phyloP scores from a whole-genome alignment of 2,113 vertebrate species.

The Ciconia boyciana region DNA sequence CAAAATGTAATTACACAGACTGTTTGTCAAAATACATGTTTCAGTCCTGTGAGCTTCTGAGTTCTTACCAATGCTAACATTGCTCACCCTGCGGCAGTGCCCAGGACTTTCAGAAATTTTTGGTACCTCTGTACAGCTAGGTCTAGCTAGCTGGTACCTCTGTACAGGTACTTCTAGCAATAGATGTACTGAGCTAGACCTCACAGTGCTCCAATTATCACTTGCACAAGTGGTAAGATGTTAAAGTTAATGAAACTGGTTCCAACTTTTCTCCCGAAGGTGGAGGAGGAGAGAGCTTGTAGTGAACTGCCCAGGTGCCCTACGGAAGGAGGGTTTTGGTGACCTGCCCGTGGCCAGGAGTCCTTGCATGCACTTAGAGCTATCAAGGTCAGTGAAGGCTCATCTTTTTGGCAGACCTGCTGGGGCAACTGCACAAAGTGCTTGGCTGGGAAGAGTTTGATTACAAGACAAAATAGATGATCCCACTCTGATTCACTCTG shows the following conservation, averaged over 20 bases:
- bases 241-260: background rate
- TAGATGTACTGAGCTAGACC: background rate
- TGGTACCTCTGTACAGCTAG: too few species aligned
- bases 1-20: background rate
- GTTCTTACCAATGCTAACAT: background rate
- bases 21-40: background rate
- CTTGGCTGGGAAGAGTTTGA: background rate
- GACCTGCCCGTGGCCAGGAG: background rate
- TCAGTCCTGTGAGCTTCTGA: background rate
- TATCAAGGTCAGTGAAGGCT: background rate
- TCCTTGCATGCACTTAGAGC: rapidly evolving
- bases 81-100: background rate
- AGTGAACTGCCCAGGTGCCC: background rate
- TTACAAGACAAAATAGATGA: background rate
- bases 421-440: background rate
- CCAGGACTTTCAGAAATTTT: background rate
- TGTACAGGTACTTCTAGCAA: too few species aligned
- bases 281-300: background rate
- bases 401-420: background rate
- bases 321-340: background rate
- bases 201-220: background rate
- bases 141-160: too few species aligned
- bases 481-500: background rate
- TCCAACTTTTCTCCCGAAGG: background rate
- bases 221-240: background rate